phyloP scores from a whole-genome alignment of 2,113 vertebrate genomes.

The Syrmaticus mikado region DNA sequence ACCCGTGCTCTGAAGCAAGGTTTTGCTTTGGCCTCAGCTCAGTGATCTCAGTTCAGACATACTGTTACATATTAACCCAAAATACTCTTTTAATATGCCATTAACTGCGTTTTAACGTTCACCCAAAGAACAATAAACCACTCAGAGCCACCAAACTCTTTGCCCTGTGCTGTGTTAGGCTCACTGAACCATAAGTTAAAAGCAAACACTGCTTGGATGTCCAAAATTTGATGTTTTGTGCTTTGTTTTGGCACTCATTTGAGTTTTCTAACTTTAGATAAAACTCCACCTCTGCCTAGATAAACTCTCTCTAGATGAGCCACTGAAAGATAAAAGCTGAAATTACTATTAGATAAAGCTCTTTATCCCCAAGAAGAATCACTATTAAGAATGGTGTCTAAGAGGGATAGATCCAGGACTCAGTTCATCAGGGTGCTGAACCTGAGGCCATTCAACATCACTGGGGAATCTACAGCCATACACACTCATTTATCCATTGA shows the following conservation, averaged over 20 bases:
- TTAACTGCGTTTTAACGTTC: neutral
- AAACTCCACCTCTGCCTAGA: neutral
- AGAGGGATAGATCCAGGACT: neutral
- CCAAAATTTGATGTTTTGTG: neutral
- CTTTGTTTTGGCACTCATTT: neutral
- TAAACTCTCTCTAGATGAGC: neutral
- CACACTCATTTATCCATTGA: neutral
- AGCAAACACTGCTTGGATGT: fast-evolving
- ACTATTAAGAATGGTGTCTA: neutral
- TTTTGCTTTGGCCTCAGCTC: neutral
- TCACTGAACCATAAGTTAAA: neutral
- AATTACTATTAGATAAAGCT: neutral
- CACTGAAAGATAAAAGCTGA: neutral
- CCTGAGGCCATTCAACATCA: neutral
- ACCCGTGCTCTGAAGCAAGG: neutral
- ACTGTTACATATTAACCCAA: neutral
- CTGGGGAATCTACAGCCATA: neutral
- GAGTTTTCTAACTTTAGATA: neutral
- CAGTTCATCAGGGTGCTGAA: neutral
- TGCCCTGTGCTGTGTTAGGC: fast-evolving
- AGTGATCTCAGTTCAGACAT: neutral
- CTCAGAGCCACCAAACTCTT: neutral
- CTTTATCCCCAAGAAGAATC: neutral
- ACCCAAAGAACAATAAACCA: neutral
- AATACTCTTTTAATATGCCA: neutral